Evolutionary conservation across 1,140 invertebrate species (phyloP), one percentile per base, ranked within the genome.

Genomic region (Papilio glaucus): DNA sequence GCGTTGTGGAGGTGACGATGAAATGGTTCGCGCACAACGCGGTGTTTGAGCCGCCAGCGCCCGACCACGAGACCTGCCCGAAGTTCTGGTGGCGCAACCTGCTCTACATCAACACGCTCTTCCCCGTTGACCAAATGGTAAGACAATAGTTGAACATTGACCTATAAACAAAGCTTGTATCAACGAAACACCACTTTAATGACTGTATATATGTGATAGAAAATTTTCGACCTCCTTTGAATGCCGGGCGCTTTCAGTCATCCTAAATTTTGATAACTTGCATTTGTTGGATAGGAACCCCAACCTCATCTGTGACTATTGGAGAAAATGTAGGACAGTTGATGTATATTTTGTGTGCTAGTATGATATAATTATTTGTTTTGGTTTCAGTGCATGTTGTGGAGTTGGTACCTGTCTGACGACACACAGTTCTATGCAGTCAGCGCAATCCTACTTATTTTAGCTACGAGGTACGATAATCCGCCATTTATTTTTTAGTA

Each of bases 361-460:
- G 15, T 37, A 18, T 24, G 18, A n/a, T 33, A 21, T 49, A 1
- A 15, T 24, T 26, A 13, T 57, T 42, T 33, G 62, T 24, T 83
- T 82, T 75, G 70, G 77, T 94, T 94, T 10, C 89, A 97, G 97
- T 97, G 97, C 81, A 97, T 97, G 96, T 83, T 97, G 26, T 97
- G 97, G 97, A 97, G 96, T 93, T 97, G 97, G 97, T 97, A 97
- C 81, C 88, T 97, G n/a, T 96, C 97, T 0, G 96, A 97, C 77
- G 97, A 97, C 81, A 97, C 96, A 0, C 97, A 97, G 83, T 97
- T 97, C 88, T 97, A 97, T 81, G 94, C 97, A 21, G 94, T 97
- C 29, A 96, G 96, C 37, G 96, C 96, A 0, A 95, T 97, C 7
- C 95, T 97, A 10, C 90, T 97, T 1, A 96, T 97, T 61, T 80